Conservation (phyloP, 2,797 vertebrate genomes). For the Mallotus villosus region DNA sequence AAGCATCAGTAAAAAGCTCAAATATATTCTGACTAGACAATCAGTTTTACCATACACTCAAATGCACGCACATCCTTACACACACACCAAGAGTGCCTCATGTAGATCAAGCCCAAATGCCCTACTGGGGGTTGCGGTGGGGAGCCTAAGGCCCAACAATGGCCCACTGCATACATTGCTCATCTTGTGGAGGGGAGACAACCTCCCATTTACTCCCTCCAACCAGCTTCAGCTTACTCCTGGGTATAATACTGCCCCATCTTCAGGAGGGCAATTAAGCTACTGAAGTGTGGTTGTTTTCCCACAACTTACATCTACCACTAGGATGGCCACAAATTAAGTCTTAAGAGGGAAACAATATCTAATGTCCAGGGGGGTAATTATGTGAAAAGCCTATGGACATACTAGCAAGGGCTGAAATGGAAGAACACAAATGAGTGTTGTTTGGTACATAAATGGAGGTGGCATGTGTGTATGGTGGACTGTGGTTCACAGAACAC, state of each 20-base stretch:
- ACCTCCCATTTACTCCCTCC: slow-evolving; percentile 22
- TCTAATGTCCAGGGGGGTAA: not conserved
- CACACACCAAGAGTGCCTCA: slow-evolving; percentile 9
- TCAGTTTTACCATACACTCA: slow-evolving; percentile 17
- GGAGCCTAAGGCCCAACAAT: slow-evolving; percentile 23
- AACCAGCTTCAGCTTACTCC: slow-evolving; percentile 26
- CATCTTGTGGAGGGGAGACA: slow-evolving; percentile 20
- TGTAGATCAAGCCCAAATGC: slow-evolving; percentile 26
- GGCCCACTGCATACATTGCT: slow-evolving; percentile 37
- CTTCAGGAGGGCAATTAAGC: slow-evolving; percentile 22
- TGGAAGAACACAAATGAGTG: slow-evolving; percentile 53
- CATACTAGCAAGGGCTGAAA: slow-evolving; percentile 39
- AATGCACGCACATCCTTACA: slow-evolving; percentile 23
- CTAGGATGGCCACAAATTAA: slow-evolving; percentile 41
- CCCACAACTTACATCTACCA: slow-evolving; percentile 36
- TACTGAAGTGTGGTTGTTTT: slow-evolving; percentile 13
- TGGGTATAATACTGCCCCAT: slow-evolving; percentile 37
- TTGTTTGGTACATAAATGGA: slow-evolving; percentile 51
- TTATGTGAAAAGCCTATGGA: slow-evolving; percentile 29
- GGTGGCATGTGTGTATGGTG: slow-evolving; percentile 21
- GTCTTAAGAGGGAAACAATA: not conserved
- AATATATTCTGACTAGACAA: slow-evolving; percentile 17
- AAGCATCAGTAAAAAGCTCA: slow-evolving; percentile 45
- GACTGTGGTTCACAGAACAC: slow-evolving; percentile 25
- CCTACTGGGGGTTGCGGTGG: slow-evolving; percentile 21